These are phyloP conservation scores for Platypus cylindrus DNA, from an alignment of 2,888 invertebrate genomes.

Conservation along the genomic window DNA sequence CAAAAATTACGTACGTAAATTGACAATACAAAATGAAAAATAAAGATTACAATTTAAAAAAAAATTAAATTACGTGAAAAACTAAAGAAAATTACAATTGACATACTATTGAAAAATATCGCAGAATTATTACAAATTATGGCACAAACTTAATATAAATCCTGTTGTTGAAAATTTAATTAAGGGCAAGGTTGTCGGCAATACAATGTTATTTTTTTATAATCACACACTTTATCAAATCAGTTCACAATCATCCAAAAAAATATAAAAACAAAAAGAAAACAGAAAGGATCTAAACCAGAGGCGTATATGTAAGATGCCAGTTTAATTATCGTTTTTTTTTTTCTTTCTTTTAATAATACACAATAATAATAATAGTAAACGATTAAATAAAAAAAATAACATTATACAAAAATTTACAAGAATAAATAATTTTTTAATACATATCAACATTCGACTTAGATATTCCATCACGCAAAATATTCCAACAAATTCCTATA, in stretches of 20 bases:
- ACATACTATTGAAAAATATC: no score
- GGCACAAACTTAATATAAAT: slow-evolving; percentile 20
- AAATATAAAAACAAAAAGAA: no score
- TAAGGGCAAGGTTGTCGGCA: slow-evolving; percentile 32
- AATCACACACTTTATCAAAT: slow-evolving; percentile 36
- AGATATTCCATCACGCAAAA: no score
- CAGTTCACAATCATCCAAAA: slow-evolving; percentile 31
- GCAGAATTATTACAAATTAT: slow-evolving; percentile 16
- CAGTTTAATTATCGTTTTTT: no score
- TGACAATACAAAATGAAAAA: slow-evolving; percentile 4
- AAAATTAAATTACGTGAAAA: no score
- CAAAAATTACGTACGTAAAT: no score
- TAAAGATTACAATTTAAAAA: slow-evolving; percentile 5
- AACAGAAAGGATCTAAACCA: no score
- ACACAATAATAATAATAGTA: slow-evolving; percentile 3
- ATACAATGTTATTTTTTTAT: no score
- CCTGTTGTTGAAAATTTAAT: slow-evolving; percentile 19
- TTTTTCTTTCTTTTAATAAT: slow-evolving; percentile 3
- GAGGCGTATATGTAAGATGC: slow-evolving; percentile 30
- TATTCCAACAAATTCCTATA: no score
- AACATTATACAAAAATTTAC: slow-evolving; percentile 28
- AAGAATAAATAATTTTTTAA: slow-evolving; percentile 31
- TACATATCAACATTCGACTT: slow-evolving; percentile 26
- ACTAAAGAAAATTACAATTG: no score
- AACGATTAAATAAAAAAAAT: slow-evolving; percentile 21